These are phyloP conservation scores for Dipus sagitta DNA, from an alignment of 2,797 vertebrate genomes.

Conservation along the genomic window DNA sequence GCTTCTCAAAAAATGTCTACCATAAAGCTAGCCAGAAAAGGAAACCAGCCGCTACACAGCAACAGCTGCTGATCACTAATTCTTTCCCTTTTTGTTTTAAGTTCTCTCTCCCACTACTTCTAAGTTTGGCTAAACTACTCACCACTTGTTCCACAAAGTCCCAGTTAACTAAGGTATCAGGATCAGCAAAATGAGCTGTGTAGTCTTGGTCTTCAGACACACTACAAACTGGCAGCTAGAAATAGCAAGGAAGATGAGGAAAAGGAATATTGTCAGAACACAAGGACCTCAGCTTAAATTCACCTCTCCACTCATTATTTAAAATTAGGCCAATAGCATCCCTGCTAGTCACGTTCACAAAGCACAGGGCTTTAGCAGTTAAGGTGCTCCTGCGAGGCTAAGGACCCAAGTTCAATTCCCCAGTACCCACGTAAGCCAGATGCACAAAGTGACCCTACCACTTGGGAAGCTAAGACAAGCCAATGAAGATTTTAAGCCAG, in stretches of 20 bases:
- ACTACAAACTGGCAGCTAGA: slow-evolving; percentile 99
- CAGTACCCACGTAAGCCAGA: too few species aligned
- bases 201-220: slow-evolving; percentile 98
- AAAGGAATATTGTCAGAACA: slow-evolving; percentile 43
- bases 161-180: slow-evolving; percentile 99
- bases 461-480: neutral
- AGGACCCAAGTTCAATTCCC: too few species aligned
- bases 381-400: too few species aligned
- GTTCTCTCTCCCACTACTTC: slow-evolving; percentile 9
- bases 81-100: neutral
- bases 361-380: neutral
- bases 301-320: slow-evolving; percentile 29
- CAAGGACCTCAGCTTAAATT: slow-evolving; percentile 7
- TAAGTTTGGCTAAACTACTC: slow-evolving; percentile 84
- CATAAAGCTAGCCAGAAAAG: neutral
- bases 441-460: neutral
- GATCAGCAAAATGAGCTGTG: slow-evolving; percentile 97
- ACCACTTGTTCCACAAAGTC: slow-evolving; percentile 99
- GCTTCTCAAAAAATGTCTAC: neutral
- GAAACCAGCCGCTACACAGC: neutral
- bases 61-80: neutral
- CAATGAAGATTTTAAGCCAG: neutral
- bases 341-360: neutral
- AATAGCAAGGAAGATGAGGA: slow-evolving; percentile 75
- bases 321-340: neutral